Evolutionary conservation across 2,113 vertebrate genomes (phyloP), one percentile per base, ranked within the genome.

Genomic region (Theropithecus gelada): DNA sequence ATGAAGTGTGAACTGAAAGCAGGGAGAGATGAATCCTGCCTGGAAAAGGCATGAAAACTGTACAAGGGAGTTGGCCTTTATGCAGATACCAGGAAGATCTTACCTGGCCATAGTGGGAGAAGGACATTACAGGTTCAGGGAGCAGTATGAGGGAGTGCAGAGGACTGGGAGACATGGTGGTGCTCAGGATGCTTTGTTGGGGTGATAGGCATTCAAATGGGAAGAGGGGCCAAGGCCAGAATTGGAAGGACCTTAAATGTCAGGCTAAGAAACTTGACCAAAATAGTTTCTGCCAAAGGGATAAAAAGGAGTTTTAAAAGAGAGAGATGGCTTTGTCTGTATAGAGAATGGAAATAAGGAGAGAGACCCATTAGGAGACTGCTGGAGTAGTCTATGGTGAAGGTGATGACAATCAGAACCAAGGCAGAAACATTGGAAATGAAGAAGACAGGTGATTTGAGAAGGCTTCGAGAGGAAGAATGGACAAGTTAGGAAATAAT

Each of bases 131-230:
- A 1, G 35, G 23, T 17, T 13, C 1, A 25, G 61, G 59, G 4
- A 0, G 43, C 3, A 1, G 4, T 27, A 0, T 2, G 11, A 45
- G 35, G 38, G 8, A 3, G 10, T 52, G 4, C n/a, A 14, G 52
- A 40, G 40, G 17, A 12, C 0, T 1, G 16, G 30, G 30, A 22
- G 45, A 16, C 9, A 2, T 1, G 0, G 18, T 7, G 0, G 6
- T 18, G 18, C 6, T 48, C 20, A 0, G 11, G 48, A 7, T 20
- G 27, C 61, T 20, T 55, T 16, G 6, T 0, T 7, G 9, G 14
- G 50, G 4, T 5, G 12, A 17, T 8, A 20, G 61, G 16, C 25
- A 20, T 5, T 8, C 23, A 76, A 16, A 25, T 4, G 18, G 66
- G 20, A 61, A 30, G 61, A 50, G 30, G 11, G 17, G 11, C 30